Conservation (phyloP, 2,888 invertebrate genomes). For the Idaea biselata region DNA sequence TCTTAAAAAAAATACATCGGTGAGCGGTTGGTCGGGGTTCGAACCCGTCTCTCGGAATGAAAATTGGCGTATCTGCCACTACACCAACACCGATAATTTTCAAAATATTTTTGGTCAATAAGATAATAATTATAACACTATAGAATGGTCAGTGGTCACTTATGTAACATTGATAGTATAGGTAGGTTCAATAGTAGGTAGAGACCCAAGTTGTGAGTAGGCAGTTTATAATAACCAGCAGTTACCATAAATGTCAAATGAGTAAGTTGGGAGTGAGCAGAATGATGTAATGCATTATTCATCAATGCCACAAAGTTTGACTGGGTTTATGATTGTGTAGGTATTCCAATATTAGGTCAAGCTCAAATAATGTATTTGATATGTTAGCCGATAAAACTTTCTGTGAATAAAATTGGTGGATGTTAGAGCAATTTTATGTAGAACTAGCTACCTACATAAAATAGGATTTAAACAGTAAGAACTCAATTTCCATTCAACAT, state of each 20-base stretch:
- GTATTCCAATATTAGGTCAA: constrained; percentile 1
- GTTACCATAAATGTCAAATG: constrained; percentile 19
- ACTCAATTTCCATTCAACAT: too few species aligned
- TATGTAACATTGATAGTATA: too few species aligned
- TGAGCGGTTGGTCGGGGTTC: too few species aligned
- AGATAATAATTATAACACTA: too few species aligned
- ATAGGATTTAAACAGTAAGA: too few species aligned
- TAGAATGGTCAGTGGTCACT: too few species aligned
- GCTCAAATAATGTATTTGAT: constrained; percentile 6
- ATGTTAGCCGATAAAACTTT: not conserved
- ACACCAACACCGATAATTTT: too few species aligned
- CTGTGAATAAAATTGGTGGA: not conserved
- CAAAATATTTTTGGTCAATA: too few species aligned
- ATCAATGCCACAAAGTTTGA: constrained; percentile 20
- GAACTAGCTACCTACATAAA: too few species aligned
- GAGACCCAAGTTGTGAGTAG: not conserved
- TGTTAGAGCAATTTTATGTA: not conserved
- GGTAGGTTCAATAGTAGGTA: not conserved
- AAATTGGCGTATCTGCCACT: too few species aligned
- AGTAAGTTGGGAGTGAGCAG: constrained; percentile 14
- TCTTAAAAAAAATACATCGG: too few species aligned
- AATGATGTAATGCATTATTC: constrained; percentile 29
- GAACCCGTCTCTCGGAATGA: too few species aligned
- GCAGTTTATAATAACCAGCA: not conserved
- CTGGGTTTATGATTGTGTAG: not conserved